Evolutionary conservation across 2,888 invertebrate genomes (phyloP), one percentile per base, ranked within the genome.

Genomic region (Liopterus haemorrhoidalis): DNA sequence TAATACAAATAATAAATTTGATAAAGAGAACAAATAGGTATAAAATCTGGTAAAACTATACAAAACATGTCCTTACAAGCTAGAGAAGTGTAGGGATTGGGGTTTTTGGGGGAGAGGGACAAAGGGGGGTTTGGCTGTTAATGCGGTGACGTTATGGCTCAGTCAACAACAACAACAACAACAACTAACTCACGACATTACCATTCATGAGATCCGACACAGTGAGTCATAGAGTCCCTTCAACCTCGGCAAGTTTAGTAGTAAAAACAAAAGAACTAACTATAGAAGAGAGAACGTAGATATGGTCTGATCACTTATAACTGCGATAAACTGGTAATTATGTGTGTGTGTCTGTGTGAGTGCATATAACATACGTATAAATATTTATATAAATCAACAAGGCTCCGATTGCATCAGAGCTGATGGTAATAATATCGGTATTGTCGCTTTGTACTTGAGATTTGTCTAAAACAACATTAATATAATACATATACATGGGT

Each of bases 31-130:
- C 32, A 38, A 45, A 36, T 42, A 42, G 42, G 38, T 39, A 66
- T 66, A 66, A 66, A 66, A 66, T 66, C 64, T 66, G 63, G 57
- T 65, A 65, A 56, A 66, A 63, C 65, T 67, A 67, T 66, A 66
- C 64, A 67, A 66, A 66, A 64, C 63, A 61, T 62, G 51, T 38
- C 38, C 38, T 37, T 31, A 37, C 22, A 44, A 25, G n/a, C 31
- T 45, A 38, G 32, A 35, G 19, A n/a, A 31, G 38, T 45, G n/a
- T n/a, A n/a, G n/a, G n/a, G n/a, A n/a, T n/a, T n/a, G n/a, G n/a
- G n/a, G n/a, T n/a, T n/a, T n/a, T n/a, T n/a, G n/a, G n/a, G n/a
- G n/a, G n/a, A n/a, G n/a, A n/a, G n/a, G n/a, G n/a, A n/a, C n/a
- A n/a, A n/a, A n/a, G n/a, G n/a, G n/a, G n/a, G n/a, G n/a, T n/a